Evolutionary conservation across 1,140 invertebrate species (phyloP).

Genomic region (Drosophila erecta): DNA sequence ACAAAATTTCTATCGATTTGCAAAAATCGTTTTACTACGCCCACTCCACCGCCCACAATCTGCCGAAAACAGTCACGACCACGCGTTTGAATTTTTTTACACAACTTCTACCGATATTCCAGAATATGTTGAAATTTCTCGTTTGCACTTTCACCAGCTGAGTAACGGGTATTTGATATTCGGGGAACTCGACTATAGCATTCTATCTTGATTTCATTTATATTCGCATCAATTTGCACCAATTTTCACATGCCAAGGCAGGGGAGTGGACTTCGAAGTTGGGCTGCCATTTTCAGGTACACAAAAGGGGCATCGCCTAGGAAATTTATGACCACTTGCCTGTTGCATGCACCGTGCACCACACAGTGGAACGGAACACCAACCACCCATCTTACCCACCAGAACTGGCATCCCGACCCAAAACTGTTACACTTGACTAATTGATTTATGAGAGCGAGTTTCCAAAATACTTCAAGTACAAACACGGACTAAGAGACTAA

Average conservation of each 20-base stretch:
- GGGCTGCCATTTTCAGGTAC: conserved; percentile 60
- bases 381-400: conserved; percentile 1
- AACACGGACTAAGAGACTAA: conserved; percentile 21
- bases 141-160: no score
- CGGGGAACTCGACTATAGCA: no score
- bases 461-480: conserved; percentile 50
- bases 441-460: conserved; percentile 68
- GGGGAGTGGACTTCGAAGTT: conserved; percentile 14
- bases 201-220: conserved; percentile 10
- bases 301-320: conserved; percentile 59
- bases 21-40: no score
- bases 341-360: conserved; percentile 40
- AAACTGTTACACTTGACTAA: conserved; percentile 69
- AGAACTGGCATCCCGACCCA: conserved; percentile 6
- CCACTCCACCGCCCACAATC: no score
- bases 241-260: conserved; percentile 33
- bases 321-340: conserved; percentile 60
- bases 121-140: no score
- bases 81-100: no score
- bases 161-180: no score
- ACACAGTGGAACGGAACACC: conserved; percentile 4
- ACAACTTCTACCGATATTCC: no score
- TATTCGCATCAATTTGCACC: conserved; percentile 51
- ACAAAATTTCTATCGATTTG: no score
- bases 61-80: no score